Evolutionary conservation across 2,797 vertebrate species (phyloP), one percentile per base, ranked within the genome.

Genomic region (Betta splendens): DNA sequence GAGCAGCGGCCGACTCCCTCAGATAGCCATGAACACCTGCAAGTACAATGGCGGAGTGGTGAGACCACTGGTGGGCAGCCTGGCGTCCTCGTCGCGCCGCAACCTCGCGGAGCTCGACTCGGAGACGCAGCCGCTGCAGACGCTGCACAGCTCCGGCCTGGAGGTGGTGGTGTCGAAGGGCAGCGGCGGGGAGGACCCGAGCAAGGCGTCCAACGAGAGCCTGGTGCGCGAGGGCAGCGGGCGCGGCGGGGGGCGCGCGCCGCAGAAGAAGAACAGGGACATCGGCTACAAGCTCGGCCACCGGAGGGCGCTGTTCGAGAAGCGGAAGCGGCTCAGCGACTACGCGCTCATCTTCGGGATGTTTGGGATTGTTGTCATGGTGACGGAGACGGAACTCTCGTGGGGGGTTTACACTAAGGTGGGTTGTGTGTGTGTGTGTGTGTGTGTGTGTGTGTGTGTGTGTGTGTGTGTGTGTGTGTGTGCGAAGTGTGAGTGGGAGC

Each of bases 401-500:
- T 98, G 95, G 96, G 96, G 95, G 55, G 93, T 97, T 89, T 97
- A 97, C 90, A 94, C 93, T 67, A 97, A 98, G 95, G 96, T 97
- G 80, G 75, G 83, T 55, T 64, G 42, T 56, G 52, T 11, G 48
- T 79, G 48, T 64, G 58, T 52, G 50, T 60, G n/a, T n/a, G n/a
- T n/a, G n/a, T n/a, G n/a, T n/a, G n/a, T n/a, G n/a, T n/a, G n/a
- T n/a, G n/a, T n/a, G n/a, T n/a, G n/a, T n/a, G n/a, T n/a, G n/a
- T n/a, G n/a, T n/a, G n/a, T n/a, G n/a, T n/a, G n/a, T n/a, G n/a
- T n/a, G n/a, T n/a, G n/a, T n/a, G n/a, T n/a, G n/a, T n/a, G n/a
- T n/a, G n/a, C n/a, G 58, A 62, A 42, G 72, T 39, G 38, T 67
- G 83, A 73, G 78, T 73, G 70, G 64, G 72, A 78, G 69, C 64